phyloP scores from a whole-genome alignment of 35 echinoderm and acorn worm species.

The Anneissia japonica region DNA sequence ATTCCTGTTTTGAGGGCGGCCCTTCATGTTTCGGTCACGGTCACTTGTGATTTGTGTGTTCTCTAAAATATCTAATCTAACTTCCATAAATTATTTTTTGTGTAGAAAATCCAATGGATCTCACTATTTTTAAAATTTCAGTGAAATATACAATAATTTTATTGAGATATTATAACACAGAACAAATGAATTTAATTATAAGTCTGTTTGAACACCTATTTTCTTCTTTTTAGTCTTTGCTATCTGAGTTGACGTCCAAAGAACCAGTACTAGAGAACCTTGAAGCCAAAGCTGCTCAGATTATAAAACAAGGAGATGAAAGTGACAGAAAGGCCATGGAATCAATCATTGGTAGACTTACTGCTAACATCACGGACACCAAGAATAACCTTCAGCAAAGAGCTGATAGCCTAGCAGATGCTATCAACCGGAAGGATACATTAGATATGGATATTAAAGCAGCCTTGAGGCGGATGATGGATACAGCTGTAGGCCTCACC shows the following conservation, averaged over 20 bases:
- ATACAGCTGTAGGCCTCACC: slow-evolving; percentile 3
- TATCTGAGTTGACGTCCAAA: neutral
- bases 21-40: no score
- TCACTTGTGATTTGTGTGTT: no score
- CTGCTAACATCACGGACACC: neutral
- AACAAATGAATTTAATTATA: no score
- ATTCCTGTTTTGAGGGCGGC: no score
- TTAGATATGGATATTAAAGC: neutral
- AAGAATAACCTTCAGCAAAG: neutral
- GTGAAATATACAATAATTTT: no score
- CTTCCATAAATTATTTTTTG: no score
- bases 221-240: neutral
- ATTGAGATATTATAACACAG: no score
- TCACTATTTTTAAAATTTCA: no score
- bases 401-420: neutral
- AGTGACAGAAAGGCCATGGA: neutral
- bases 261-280: neutral
- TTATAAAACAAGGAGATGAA: neutral
- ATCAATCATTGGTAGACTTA: neutral
- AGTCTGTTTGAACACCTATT: no score
- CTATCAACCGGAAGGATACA: neutral
- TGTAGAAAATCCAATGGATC: no score
- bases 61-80: no score
- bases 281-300: neutral
- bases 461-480: slow-evolving; percentile 21